A percentile compares a stretch with the other conserved stretches of the same genome.
Conservation (phyloP, 2,888 invertebrate species). For the Drosophila fulvimacula region DNA sequence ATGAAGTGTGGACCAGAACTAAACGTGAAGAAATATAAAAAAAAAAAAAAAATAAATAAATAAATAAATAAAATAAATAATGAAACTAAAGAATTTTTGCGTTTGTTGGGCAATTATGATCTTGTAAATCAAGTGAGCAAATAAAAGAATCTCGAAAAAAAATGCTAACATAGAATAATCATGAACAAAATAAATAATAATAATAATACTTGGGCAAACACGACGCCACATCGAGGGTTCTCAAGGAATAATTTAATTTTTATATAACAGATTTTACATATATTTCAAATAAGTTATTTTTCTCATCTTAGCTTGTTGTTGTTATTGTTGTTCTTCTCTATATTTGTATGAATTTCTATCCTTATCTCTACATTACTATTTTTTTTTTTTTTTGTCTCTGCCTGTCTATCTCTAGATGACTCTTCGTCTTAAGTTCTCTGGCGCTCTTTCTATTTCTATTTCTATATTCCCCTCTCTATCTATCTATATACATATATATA, state of each 20-base stretch:
- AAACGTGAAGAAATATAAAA: conserved; percentile 5
- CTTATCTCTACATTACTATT: too few species aligned
- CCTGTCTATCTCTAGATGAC: too few species aligned
- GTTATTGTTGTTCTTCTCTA: too few species aligned
- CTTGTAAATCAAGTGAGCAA: conserved; percentile 10
- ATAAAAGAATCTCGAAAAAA: neutral
- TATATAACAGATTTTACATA: neutral
- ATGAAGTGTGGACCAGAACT: conserved; percentile 29
- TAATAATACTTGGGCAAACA: neutral
- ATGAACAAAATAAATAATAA: neutral
- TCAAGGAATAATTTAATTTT: neutral
- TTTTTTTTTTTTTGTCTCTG: too few species aligned
- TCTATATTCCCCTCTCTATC: too few species aligned
- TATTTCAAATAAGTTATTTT: too few species aligned
- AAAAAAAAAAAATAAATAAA: neutral
- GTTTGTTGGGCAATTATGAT: conserved; percentile 9
- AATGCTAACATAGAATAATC: neutral
- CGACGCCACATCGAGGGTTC: neutral
- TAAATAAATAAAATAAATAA: conserved; percentile 3
- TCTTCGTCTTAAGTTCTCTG: too few species aligned
- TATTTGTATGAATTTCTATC: too few species aligned
- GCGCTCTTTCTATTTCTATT: too few species aligned
- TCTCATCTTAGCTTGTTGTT: too few species aligned
- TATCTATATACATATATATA: too few species aligned
- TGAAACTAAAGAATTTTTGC: neutral